phyloP scores from a whole-genome alignment of 2,113 vertebrate species.

The Mobula birostris region DNA sequence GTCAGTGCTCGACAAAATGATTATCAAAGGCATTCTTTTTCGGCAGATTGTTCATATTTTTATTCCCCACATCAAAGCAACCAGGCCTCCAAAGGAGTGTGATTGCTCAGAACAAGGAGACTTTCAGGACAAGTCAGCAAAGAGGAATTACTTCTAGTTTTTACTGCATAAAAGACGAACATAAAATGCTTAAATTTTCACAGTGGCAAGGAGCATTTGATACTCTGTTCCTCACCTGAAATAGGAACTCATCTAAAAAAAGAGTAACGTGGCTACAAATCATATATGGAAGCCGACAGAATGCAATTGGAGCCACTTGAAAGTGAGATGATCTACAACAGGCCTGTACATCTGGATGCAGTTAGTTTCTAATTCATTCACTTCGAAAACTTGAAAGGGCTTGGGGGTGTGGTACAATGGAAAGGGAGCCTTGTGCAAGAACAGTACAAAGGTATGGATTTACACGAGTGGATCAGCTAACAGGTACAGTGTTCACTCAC shows the following conservation, averaged over 20 bases:
- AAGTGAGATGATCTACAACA: conserved; percentile 45
- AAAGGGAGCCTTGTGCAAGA: background rate
- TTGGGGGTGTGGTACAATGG: background rate
- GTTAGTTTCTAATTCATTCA: conserved; percentile 45
- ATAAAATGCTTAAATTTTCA: background rate
- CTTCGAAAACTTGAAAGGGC: background rate
- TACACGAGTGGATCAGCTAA: background rate
- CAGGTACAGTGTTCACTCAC: background rate
- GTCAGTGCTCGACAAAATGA: conserved; percentile 47
- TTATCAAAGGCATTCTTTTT: conserved; percentile 55
- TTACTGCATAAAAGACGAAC: background rate
- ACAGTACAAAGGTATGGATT: background rate
- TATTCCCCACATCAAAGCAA: conserved; percentile 45
- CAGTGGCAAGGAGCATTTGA: background rate
- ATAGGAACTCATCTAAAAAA: background rate
- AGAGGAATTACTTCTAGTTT: background rate
- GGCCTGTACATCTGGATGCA: conserved; percentile 58
- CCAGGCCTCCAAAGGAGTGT: conserved; percentile 22
- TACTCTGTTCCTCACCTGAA: background rate
- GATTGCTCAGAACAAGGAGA: conserved; percentile 43
- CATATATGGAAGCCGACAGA: background rate
- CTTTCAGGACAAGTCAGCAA: conserved; percentile 44
- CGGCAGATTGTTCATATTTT: conserved; percentile 43
- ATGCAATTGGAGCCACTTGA: background rate
- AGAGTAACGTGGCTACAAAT: background rate